A percentile compares a stretch with the other conserved stretches of the same genome.
Conservation (phyloP, 2,113 vertebrate genomes). For the Herpailurus yagouaroundi region DNA sequence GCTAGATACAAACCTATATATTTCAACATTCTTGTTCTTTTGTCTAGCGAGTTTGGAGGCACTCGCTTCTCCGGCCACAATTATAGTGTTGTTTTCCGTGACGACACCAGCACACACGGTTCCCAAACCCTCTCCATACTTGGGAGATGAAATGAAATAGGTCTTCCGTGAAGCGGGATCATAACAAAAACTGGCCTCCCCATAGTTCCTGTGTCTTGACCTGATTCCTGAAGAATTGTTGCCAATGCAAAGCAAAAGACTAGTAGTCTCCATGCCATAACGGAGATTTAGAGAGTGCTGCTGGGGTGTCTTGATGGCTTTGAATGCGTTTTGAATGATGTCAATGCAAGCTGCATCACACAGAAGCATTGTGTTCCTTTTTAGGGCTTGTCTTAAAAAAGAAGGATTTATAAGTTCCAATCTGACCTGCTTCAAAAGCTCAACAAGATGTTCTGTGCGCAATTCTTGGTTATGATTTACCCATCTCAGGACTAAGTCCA, state of each 20-base stretch:
- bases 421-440: conserved; percentile 94
- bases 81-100: conserved; percentile 92
- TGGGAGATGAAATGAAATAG: conserved; percentile 96
- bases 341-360: conserved; percentile 89
- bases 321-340: conserved; percentile 86
- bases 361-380: conserved; percentile 91
- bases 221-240: conserved; percentile 93
- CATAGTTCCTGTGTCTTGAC: conserved; percentile 91
- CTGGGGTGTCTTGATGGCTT: conserved; percentile 83
- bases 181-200: conserved; percentile 95
- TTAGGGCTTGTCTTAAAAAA: conserved; percentile 90
- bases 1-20: conserved; percentile 92
- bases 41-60: conserved; percentile 91
- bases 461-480: conserved; percentile 87
- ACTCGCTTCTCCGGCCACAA: conserved; percentile 95
- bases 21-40: conserved; percentile 91
- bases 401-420: conserved; percentile 90
- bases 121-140: conserved; percentile 94
- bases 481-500: conserved; percentile 95
- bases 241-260: conserved; percentile 95
- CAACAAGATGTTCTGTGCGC: conserved; percentile 87
- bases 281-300: conserved; percentile 89
- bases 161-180: conserved; percentile 90
- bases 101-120: conserved; percentile 93
- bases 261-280: conserved; percentile 97